These are phyloP conservation scores for Rhabdornis inornatus DNA, from an alignment of 2,113 vertebrate species.

Conservation along the genomic window DNA sequence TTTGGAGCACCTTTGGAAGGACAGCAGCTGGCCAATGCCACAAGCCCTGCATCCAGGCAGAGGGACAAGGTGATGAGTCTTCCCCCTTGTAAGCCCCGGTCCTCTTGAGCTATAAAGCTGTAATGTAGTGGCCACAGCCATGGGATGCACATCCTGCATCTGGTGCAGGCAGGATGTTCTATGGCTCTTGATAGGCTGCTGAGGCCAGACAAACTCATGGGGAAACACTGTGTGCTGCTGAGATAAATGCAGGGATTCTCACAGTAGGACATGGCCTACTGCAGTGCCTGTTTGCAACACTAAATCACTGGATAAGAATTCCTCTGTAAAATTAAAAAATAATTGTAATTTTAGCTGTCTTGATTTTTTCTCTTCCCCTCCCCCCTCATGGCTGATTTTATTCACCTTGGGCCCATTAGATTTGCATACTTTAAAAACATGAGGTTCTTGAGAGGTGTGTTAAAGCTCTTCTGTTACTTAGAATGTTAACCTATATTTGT, in stretches of 20 bases:
- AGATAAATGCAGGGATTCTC: neutral
- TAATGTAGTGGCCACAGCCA: neutral
- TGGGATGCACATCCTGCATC: neutral
- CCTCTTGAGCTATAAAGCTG: neutral
- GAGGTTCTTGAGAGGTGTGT: neutral
- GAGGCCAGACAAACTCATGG: neutral
- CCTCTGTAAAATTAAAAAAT: neutral
- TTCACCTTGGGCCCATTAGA: neutral
- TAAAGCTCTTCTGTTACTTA: neutral
- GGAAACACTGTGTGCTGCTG: neutral
- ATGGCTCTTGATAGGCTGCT: neutral
- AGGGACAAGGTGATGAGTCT: neutral
- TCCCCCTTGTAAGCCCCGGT: neutral
- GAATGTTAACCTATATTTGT: neutral
- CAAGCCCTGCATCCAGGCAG: neutral
- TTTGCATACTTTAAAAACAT: neutral
- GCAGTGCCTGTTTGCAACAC: neutral
- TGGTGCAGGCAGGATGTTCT: neutral
- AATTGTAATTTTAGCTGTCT: neutral
- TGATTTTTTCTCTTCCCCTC: neutral
- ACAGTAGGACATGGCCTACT: neutral
- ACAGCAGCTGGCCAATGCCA: fast-evolving
- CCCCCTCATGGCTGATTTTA: neutral
- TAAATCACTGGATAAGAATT: neutral
- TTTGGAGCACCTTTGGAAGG: neutral